Evolutionary conservation across 2,113 vertebrate genomes (phyloP), one percentile per base, ranked within the genome.

Genomic region (Hippocampus barbouri): DNA sequence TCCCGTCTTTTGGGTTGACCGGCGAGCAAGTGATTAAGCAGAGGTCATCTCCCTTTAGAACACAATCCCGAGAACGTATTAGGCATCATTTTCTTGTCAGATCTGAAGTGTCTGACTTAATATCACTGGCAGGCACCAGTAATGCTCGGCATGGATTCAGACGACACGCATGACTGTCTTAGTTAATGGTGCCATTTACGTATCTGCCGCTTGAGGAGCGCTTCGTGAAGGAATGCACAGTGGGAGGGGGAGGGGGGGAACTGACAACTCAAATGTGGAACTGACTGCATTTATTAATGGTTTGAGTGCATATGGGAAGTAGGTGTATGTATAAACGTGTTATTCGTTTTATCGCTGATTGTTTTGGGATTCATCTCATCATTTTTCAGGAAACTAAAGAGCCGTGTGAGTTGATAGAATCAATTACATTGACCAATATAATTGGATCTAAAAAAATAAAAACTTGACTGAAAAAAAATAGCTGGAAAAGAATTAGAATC

Each of bases 141-240:
- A 80, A 83, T 79, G 78, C 85, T 77, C 69, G 53, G 69, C 40
- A 21, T 74, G 66, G 79, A 84, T 77, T 74, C 74, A 80, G 75
- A 82, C 54, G 77, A 80, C 87, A 88, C 79, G 90, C 87, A 79
- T 90, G 86, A 77, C 71, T 90, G 88, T 89, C 78, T 87, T 74
- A 73, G 83, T 82, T 91, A 90, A 91, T 90, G 76, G 82, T 69
- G 77, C 82, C 85, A 88, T 91, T 91, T 91, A 83, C 53, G 74
- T 79, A 79, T 88, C 87, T 83, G 68, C 68, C 66, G 61, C 68
- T 78, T 75, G 82, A 83, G 81, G 76, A 62, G 82, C 81, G 63
- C 85, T 89, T 83, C 82, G 72, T 69, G 67, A 77, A 79, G 77
- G 79, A 85, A 85, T 77, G 81, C 70, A 69, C 47, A 68, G 49